Evolutionary conservation across 2,113 vertebrate genomes (phyloP).

Genomic region (Aptenodytes patagonicus): DNA sequence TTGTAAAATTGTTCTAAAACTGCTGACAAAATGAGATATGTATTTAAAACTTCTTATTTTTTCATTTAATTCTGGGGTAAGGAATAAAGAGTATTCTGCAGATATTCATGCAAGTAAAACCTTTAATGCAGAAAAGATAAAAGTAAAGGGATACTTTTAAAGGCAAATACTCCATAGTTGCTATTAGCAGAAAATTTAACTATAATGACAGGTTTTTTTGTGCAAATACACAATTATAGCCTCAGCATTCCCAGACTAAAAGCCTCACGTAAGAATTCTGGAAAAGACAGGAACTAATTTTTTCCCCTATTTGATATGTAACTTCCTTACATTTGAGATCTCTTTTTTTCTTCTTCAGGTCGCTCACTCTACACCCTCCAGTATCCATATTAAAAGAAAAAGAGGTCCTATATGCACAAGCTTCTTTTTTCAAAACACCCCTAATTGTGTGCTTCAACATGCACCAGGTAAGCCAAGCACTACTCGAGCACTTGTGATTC

Average conservation of each 20-base stretch:
- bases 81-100: not conserved
- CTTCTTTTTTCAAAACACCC: not conserved
- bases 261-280: not conserved
- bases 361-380: not conserved
- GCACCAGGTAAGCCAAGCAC: not conserved
- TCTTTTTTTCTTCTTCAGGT: not conserved
- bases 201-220: accelerated
- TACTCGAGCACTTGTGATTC: not conserved
- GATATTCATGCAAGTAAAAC: not conserved
- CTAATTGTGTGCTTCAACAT: not conserved
- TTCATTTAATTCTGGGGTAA: not conserved
- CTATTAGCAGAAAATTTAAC: not conserved
- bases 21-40: not conserved
- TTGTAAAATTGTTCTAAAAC: not conserved
- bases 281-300: not conserved
- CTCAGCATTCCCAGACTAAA: not conserved
- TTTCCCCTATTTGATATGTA: not conserved
- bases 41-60: not conserved
- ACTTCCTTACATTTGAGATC: not conserved
- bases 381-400: not conserved
- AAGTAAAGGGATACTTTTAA: not conserved
- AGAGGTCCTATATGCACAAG: not conserved
- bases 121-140: not conserved
- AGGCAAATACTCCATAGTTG: not conserved
- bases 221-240: not conserved